Base-by-base conservation (phyloP, 2,113 vertebrate species). In the Podarcis cretensis region DNA sequence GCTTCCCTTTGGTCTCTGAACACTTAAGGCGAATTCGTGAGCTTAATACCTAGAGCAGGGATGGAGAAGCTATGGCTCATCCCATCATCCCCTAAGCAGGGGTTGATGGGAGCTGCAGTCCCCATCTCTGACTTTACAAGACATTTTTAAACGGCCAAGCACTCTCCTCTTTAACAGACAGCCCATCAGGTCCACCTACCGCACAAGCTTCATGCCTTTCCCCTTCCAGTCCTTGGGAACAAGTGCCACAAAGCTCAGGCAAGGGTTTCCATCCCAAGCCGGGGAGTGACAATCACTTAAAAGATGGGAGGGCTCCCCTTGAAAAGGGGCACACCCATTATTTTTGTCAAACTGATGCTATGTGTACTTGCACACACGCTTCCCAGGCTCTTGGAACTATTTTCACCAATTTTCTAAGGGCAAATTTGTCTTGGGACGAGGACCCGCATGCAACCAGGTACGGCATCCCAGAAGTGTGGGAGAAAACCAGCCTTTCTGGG, bases 211-310 rank as follows among this genome's bases (percentile, higher is more conserved):
- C 30, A 23, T 5, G 7, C 37, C 30, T 35, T 40, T 77, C 68
- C 6, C 3, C 0, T 66, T 2, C 59, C n/a, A 20, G 35, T 6
- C 6, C 0, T 12, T 43, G 27, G 18, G n/a, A 73, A 5, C 6
- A 32, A 1, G 0, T 30, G 40, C 43, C 69, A 14, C 3, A 20
- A 23, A 37, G 12, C 21, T 6, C 43, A 27, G 71, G 7, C 0
- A 14, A 3, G 32, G 10, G 25, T 13, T 65, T 25, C 65, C 84
- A 5, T 14, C n/a, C 10, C 23, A 63, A n/a, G 57, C 63, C 27
- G 18, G 21, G 10, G 30, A 81, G 54, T 32, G 9, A 81, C 37
- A 4, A 75, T 75, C 35, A 59, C 10, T 76, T 30, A 59, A 75
- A 57, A 57, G 21, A 76, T 59, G 69, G 27, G 20, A 12, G 35